These are phyloP conservation scores for Terebella lapidaria DNA, from an alignment of 2,888 invertebrate species.

Conservation along the genomic window DNA sequence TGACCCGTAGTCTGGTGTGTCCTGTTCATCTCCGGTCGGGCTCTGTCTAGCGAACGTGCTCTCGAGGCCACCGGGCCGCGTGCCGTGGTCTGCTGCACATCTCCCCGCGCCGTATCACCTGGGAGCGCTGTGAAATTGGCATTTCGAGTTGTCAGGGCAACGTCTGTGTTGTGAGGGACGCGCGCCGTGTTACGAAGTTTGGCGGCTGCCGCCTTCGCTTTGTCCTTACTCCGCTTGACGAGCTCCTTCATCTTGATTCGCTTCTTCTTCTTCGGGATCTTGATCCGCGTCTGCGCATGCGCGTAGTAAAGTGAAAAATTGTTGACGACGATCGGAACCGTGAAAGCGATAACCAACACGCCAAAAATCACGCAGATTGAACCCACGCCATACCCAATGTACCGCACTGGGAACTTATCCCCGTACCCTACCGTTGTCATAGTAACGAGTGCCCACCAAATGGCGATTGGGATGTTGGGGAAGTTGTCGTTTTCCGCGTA, in stretches of 20 bases:
- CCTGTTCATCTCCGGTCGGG: no score
- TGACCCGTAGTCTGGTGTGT: no score
- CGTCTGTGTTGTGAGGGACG: not conserved
- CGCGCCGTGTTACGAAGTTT: no score
- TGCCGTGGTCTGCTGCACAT: no score
- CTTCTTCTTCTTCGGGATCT: slow-evolving; percentile 1
- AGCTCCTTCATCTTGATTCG: not conserved
- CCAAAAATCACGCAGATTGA: slow-evolving; percentile 48
- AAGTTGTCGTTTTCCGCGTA: slow-evolving; percentile 46
- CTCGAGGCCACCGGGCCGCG: no score
- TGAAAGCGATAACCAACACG: slow-evolving; percentile 49
- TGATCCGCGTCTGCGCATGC: slow-evolving; percentile 43
- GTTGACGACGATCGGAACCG: slow-evolving; percentile 51
- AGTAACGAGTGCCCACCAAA: slow-evolving; percentile 53
- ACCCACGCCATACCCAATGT: slow-evolving; percentile 42
- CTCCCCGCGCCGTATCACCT: not conserved
- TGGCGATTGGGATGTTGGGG: slow-evolving; percentile 48
- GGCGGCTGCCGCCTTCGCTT: not conserved
- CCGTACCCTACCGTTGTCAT: slow-evolving; percentile 53
- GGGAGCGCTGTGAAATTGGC: not conserved
- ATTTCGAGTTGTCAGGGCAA: not conserved
- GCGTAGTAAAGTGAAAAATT: slow-evolving; percentile 50
- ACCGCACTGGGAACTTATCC: slow-evolving; percentile 40
- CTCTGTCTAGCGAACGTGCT: no score
- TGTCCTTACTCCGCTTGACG: not conserved